Base-by-base conservation (phyloP, 1,140 invertebrate genomes). In the Drosophila lacteicornis region DNA sequence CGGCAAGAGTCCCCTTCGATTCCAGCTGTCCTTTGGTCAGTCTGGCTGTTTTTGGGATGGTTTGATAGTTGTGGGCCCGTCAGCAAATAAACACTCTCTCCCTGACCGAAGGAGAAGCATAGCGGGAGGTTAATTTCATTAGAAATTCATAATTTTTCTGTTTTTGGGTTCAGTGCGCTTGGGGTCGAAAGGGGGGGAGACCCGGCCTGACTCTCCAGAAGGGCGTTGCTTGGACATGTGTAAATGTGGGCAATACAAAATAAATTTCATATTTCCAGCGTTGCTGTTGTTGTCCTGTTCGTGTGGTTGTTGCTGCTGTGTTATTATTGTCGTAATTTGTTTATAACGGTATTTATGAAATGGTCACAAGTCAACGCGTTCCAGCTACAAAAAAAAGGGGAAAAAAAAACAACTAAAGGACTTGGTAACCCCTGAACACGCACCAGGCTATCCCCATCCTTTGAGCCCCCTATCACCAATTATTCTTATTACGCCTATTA, bases 321-420 rank as follows among this genome's bases (percentile, higher is more conserved):
- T 83, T 87, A 80, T 83, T 87, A 69, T 85, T 82, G 85, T 80
- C 71, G 86, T 91, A 91, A 91, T 91, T 91, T 91, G 86, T 91
- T 91, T 91, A 91, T 91, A 80, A 83, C 87, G 87, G 87, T 91
- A 91, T 91, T 91, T 91, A 91, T 87, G 86, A 91, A 91, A 91
- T 91, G 83, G 86, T 87, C 86, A 91, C 86, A 91, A 91, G 87
- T 91, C 86, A 91, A 91, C 86, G 86, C 85, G 74, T 90, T 77
- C 57, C 46, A 69, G 65, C 77, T 74, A 57, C 22, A 19, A 36
- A 36, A 19, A 59, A 46, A 50, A 27, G 22, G 38, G 1, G 22
- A 36, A 22, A 55, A 4, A 42, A 58, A 47, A 47, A 61, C 38
- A 53, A 66, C 60, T 65, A 40, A 43, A 49, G 69, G 51, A 73